These are phyloP conservation scores for Vulpes ferrilata DNA, from an alignment of 2,113 vertebrate genomes.

Conservation along the genomic window DNA sequence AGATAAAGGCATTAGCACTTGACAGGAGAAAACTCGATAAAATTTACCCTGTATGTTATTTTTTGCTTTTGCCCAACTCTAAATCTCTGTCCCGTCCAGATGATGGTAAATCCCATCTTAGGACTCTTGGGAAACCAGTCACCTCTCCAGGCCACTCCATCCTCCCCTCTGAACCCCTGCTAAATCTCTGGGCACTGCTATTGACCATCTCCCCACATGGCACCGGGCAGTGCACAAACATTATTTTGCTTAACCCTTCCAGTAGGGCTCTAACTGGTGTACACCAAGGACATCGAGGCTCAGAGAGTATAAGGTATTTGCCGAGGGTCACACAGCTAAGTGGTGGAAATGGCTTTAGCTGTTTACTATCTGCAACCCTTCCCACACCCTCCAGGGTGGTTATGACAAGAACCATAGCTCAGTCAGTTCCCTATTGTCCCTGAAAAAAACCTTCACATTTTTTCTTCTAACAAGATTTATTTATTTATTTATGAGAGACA, in stretches of 20 bases:
- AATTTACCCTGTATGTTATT: not conserved
- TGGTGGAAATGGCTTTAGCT: not conserved
- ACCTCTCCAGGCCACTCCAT: not conserved
- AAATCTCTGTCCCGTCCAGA: not conserved
- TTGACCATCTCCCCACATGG: not conserved
- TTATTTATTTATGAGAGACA: too few species aligned
- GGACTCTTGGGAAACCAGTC: not conserved
- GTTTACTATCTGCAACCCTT: not conserved
- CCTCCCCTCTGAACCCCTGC: not conserved
- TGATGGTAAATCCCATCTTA: not conserved
- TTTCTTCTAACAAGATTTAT: slow-evolving; percentile 2
- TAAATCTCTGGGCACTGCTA: not conserved
- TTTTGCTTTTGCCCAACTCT: slow-evolving; percentile 9
- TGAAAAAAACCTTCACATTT: not conserved
- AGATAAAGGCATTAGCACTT: not conserved
- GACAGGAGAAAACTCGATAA: not conserved
- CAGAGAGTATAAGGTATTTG: not conserved
- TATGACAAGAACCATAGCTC: not conserved
- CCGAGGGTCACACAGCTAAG: not conserved
- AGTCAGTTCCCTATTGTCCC: not conserved
- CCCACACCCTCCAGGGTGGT: not conserved
- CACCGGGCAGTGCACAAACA: not conserved
- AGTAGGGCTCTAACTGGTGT: too few species aligned
- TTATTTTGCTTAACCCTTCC: not conserved
- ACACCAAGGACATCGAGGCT: not conserved